A percentile compares a stretch with the other conserved stretches of the same genome.
phyloP scores from a whole-genome alignment of 1,140 invertebrate genomes.

The Lepidurus couesii region DNA sequence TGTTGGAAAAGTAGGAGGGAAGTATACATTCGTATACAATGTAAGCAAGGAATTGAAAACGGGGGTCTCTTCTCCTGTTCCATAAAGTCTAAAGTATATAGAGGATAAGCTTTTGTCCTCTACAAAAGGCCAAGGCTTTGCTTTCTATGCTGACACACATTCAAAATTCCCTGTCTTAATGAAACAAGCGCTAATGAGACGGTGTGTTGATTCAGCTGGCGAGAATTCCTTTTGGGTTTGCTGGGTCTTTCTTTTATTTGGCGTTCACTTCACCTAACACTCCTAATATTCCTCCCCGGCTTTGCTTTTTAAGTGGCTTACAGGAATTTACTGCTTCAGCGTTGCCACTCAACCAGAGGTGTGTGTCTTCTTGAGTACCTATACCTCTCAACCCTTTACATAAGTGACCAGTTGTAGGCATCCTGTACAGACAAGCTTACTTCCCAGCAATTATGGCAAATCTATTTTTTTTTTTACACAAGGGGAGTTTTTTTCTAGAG shows the following conservation, averaged over 20 bases:
- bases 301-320: no score
- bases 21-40: not conserved
- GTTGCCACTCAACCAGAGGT: no score
- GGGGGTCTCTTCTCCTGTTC: not conserved
- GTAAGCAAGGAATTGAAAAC: not conserved
- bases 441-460: no score
- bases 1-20: conserved; percentile 35
- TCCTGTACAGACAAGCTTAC: no score
- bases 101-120: no score
- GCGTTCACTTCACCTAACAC: not conserved
- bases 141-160: not conserved
- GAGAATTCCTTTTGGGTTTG: conserved; percentile 6
- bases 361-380: no score
- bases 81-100: no score
- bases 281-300: not conserved
- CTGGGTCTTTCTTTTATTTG: not conserved
- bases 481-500: no score
- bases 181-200: conserved; percentile 25
- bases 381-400: no score
- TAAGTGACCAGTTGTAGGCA: no score
- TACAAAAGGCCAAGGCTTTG: not conserved
- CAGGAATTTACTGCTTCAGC: no score
- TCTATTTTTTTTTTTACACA: no score
- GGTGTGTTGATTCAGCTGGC: not conserved
- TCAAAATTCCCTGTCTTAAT: conserved; percentile 25